Percentiles rank a stretch among this genome's conserved stretches.
These are phyloP conservation scores for Pogonomyrmex barbatus DNA, from an alignment of 1,140 invertebrate species.

Conservation along the genomic window DNA sequence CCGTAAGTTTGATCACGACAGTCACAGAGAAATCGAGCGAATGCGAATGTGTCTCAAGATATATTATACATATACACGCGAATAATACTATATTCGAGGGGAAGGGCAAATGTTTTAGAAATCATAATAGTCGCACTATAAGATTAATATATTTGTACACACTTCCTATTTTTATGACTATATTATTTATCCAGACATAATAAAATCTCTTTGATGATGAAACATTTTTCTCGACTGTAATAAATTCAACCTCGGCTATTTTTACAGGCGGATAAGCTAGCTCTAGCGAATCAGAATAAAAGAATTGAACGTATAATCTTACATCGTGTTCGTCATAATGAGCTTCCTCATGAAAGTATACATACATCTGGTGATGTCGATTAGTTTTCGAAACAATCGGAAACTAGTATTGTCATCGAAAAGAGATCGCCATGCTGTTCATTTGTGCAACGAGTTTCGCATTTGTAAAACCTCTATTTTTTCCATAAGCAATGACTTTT, in stretches of 20 bases:
- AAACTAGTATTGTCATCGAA: conserved; percentile 27
- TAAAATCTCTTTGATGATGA: conserved; percentile 64
- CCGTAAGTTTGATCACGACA: conserved; percentile 36
- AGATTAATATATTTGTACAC: conserved; percentile 72
- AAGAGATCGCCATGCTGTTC: not conserved
- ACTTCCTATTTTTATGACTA: conserved; percentile 67
- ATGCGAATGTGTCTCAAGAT: conserved; percentile 45
- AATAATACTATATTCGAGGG: conserved; percentile 49
- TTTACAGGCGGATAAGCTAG: conserved; percentile 67
- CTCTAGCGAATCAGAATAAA: conserved; percentile 21
- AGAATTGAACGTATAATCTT: conserved; percentile 51
- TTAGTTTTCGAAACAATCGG: conserved; percentile 28
- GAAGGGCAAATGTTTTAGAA: conserved; percentile 63
- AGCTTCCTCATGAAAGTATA: conserved; percentile 71
- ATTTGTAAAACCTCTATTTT: not conserved
- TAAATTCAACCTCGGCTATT: conserved; percentile 72
- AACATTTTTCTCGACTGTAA: conserved; percentile 54
- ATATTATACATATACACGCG: conserved; percentile 22
- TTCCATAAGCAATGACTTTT: not conserved
- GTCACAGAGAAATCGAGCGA: conserved; percentile 9
- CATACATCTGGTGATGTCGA: conserved; percentile 23
- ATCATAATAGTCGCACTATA: conserved; percentile 60
- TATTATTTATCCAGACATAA: conserved; percentile 72
- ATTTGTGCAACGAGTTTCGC: conserved; percentile 31
- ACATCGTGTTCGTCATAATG: conserved; percentile 62